Conservation (phyloP, 2,888 invertebrate genomes). For the Psylliodes chrysocephalus region DNA sequence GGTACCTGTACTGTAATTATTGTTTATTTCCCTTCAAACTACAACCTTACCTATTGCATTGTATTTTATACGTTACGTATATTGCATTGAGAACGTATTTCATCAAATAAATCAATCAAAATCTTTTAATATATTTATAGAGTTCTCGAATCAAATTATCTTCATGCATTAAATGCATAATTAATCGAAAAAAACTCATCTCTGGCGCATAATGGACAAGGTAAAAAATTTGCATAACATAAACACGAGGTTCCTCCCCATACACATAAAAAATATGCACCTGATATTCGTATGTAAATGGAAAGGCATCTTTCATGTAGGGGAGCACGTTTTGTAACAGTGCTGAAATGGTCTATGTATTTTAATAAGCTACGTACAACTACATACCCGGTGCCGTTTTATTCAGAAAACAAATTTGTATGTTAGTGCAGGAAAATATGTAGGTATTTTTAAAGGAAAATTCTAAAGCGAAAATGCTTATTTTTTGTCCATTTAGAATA, state of each 20-base stretch:
- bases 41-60: no score
- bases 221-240: conserved; percentile 25
- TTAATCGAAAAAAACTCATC: not conserved
- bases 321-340: conserved; percentile 33
- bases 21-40: no score
- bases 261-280: conserved; percentile 33
- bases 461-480: no score
- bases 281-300: conserved; percentile 37
- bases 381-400: conserved; percentile 30
- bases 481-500: no score
- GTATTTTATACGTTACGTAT: no score
- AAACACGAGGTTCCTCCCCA: conserved; percentile 19
- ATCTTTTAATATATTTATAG: not conserved
- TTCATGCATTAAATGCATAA: not conserved
- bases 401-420: conserved; percentile 28
- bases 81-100: no score
- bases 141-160: not conserved
- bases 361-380: conserved; percentile 37
- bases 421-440: conserved; percentile 22
- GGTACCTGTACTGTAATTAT: no score
- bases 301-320: conserved; percentile 24
- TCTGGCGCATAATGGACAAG: conserved; percentile 1
- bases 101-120: not conserved
- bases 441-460: no score
- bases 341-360: conserved; percentile 37